These are phyloP conservation scores for Drosophila suboccidentalis DNA, from an alignment of 2,888 invertebrate genomes.

Conservation along the genomic window DNA sequence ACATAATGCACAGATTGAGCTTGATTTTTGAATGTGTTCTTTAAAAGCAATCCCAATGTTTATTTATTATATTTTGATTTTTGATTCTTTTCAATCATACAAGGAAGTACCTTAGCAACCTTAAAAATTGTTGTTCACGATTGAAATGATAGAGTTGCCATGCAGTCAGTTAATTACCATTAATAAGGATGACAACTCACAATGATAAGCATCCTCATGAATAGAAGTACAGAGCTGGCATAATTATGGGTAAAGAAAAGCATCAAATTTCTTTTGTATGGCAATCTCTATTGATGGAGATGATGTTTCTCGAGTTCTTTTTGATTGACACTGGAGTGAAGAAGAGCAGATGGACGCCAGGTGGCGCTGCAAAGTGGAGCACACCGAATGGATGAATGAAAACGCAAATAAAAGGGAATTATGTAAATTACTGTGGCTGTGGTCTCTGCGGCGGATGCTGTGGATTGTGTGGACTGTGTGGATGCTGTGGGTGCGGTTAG, in stretches of 20 bases:
- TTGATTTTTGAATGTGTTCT: neutral
- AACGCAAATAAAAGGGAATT: constrained; percentile 20
- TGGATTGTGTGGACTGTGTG: constrained; percentile 28
- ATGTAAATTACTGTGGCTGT: constrained; percentile 30
- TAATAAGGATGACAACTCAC: constrained; percentile 1
- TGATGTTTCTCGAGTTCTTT: constrained; percentile 15
- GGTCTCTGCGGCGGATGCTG: constrained; percentile 38
- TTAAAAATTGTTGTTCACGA: neutral
- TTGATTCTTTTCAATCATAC: too few relatives aligned
- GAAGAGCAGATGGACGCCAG: constrained; percentile 19
- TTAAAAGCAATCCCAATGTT: neutral
- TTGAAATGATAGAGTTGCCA: neutral
- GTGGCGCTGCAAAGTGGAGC: constrained; percentile 31
- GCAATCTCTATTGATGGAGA: constrained; percentile 18
- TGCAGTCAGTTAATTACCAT: neutral
- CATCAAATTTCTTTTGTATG: constrained; percentile 41
- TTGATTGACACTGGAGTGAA: constrained; percentile 27
- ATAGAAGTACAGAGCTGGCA: constrained; percentile 5
- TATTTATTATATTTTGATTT: too few relatives aligned
- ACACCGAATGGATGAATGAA: constrained; percentile 10
- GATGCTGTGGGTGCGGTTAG: constrained; percentile 29
- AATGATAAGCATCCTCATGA: constrained; percentile 3
- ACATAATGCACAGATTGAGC: neutral
- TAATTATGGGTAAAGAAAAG: neutral
- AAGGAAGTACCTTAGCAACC: neutral